Evolutionary conservation across 2,113 vertebrate species (phyloP), one percentile per base, ranked within the genome.

Genomic region (Dascyllus trimaculatus): DNA sequence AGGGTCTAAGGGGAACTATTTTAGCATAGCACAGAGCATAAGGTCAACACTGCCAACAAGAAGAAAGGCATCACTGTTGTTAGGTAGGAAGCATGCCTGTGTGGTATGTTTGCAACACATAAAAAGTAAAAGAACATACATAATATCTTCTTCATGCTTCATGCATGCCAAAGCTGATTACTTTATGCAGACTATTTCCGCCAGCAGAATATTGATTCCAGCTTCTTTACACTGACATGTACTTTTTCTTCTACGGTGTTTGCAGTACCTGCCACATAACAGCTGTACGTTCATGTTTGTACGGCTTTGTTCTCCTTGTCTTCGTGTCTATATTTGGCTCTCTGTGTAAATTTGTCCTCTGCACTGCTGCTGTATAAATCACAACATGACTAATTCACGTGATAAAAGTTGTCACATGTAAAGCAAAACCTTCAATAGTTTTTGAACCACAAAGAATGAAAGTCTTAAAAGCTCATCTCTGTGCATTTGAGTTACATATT

Each of bases 1-100:
- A 22, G 26, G 3, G 69, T 11, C 26, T 59, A 24, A 53, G 59
- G 62, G 65, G 69, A 87, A 79, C 51, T 56, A 70, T 11, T 63
- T 58, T 25, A 48, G 56, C n/a, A 13, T 19, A 45, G 35, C 8
- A 29, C 22, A 78, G 40, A 43, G 13, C 14, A 15, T 43, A 15
- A 32, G 64, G 48, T 71, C 45, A 29, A 63, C 18, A 65, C 48
- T 53, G n/a, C 62, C 24, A 57, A 18, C 58, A 9, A 38, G 24
- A 53, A 64, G 49, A 72, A 53, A 78, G 46, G 13, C 14, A n/a
- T 49, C 53, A 11, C 57, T 48, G 19, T 59, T 58, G 57, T 29
- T 51, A 49, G 32, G 46, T 6, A 62, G 56, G 48, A 17, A 57
- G 48, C 19, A 63, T 17, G 17, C 7, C 32, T 24, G 62, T 15